Evolutionary conservation across 2,797 vertebrate genomes (phyloP), one percentile per base, ranked within the genome.

Genomic region (Distichodus sexfasciatus): DNA sequence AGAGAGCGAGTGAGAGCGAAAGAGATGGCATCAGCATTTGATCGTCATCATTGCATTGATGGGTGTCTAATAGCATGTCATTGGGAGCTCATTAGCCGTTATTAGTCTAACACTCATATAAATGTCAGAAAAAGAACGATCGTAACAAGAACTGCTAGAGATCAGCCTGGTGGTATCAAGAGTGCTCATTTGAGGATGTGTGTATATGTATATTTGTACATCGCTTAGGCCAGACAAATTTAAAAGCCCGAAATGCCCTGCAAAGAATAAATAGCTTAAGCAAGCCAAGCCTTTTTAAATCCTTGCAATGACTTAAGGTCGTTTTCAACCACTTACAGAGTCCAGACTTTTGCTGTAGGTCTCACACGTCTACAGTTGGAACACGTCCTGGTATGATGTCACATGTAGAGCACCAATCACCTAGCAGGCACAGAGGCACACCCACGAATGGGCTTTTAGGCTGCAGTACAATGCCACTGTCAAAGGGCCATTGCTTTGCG

Each of bases 81-180:
- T 86, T 81, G 81, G 85, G 86, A 89, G 85, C 87, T 90, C 89
- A 90, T 91, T 90, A 90, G 87, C 83, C 88, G 85, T 90, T 89
- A 90, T 90, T 90, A 90, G 83, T 87, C 88, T 86, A 84, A 86
- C 87, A 88, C 88, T 88, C 84, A 84, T 88, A 89, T 90, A 89
- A 74, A 92, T 80, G 87, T 88, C 86, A 86, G 81, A 83, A n/a
- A n/a, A n/a, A n/a, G n/a, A n/a, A 87, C 89, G 83, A 88, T 87
- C 87, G 88, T 85, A 86, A 86, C 82, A 73, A 81, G 77, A 87
- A 83, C 89, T 65, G 53, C 72, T 69, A 36, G 59, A 87, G 90
- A 89, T 89, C 79, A 81, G 82, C 83, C 83, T 81, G 84, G 86
- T 90, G 87, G 87, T 88, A 86, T 84, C 84, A 87, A 81, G 78